Evolutionary conservation across 2,113 vertebrate species (phyloP), one percentile per base, ranked within the genome.

Genomic region (Propithecus coquereli): DNA sequence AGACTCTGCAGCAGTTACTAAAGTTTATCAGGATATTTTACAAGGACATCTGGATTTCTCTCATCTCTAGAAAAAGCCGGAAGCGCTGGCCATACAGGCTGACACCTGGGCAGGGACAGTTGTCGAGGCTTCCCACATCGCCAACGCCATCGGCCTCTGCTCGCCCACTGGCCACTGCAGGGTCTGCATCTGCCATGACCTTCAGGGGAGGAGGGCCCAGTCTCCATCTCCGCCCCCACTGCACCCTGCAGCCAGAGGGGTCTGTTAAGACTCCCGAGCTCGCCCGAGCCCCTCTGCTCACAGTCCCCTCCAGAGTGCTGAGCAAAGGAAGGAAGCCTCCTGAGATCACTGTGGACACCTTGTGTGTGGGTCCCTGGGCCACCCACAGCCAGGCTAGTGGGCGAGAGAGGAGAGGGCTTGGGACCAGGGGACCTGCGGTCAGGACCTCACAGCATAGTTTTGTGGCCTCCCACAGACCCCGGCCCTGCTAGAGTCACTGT

Each of bases 401-500:
- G 52, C 6, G 5, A 30, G 30, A 45, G 20, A 14, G 8, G 59
- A 61, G 8, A 52, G 61, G 22, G 23, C 34, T 34, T 0, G 0
- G n/a, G 6, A 11, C 57, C 12, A 17, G 61, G 32, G 23, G 20
- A 9, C 57, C 13, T 4, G 22, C 30, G 1, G 4, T 37, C 37
- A 4, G 1, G 90, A 68, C 30, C 59, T 20, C 25, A 5, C 77
- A 40, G 30, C 8, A 57, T 32, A 34, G 34, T 57, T 43, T 37
- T 47, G 30, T 57, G 34, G 50, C 2, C 18, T 32, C 57, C 8
- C 1, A 3, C 7, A 40, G 27, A 43, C 47, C 4, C 18, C 16
- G 4, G 6, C 20, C 47, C 82, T 34, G 32, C 20, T n/a, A 2
- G 5, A 70, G 40, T 17, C 8, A 0, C 54, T 45, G 20, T 0